phyloP scores from a whole-genome alignment of 2,797 vertebrate genomes.

The Chaenodraco wilsoni region DNA sequence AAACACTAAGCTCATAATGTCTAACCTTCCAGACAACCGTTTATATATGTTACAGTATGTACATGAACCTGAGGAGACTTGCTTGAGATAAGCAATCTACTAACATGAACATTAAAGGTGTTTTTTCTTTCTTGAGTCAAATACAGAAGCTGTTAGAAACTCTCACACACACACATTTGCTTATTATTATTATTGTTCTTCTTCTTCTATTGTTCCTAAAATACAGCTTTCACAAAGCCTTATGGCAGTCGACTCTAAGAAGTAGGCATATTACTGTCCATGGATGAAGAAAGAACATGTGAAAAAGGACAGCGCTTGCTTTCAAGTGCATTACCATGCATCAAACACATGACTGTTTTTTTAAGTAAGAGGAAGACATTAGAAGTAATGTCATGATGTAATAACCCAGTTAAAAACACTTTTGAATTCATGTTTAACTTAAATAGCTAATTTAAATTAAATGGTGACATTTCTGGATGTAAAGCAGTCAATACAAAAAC shows the following conservation, averaged over 20 bases:
- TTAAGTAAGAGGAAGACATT: too few species aligned
- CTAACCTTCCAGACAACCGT: not conserved
- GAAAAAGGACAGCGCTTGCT: conserved; percentile 1
- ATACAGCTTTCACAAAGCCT: not conserved
- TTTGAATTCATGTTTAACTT: conserved; percentile 6
- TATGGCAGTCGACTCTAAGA: not conserved
- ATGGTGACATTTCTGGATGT: not conserved
- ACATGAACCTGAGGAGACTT: conserved; percentile 2
- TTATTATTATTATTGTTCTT: not conserved
- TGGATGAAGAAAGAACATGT: conserved; percentile 2
- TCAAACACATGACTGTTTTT: not conserved
- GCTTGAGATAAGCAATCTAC: not conserved
- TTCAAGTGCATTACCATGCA: not conserved
- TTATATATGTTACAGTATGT: not conserved
- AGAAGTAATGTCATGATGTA: too few species aligned
- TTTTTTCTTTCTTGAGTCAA: not conserved
- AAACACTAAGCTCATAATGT: not conserved
- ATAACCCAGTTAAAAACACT: not conserved
- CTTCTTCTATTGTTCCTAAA: not conserved
- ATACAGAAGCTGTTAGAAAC: not conserved
- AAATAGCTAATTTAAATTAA: not conserved
- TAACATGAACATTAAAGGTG: not conserved
- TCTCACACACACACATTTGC: not conserved
- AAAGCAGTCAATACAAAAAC: conserved; percentile 3
- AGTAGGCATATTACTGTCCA: not conserved